Base-by-base conservation (phyloP, 2,888 invertebrate genomes). In the Netelia fuscicornis region DNA sequence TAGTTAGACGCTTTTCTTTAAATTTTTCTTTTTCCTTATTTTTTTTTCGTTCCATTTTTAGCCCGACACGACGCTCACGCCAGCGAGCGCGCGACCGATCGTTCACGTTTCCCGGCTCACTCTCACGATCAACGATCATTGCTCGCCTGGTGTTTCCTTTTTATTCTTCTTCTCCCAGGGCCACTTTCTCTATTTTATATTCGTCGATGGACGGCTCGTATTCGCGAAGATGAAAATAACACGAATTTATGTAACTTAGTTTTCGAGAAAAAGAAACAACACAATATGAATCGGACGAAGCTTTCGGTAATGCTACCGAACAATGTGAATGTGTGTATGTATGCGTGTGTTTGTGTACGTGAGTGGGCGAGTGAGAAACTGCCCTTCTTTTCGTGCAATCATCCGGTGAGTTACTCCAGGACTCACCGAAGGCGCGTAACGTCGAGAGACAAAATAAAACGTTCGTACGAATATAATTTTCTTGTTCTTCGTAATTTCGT, bases 1-100 rank as follows among this genome's bases (percentile, higher is more conserved):
- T 86, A 86, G 86, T 77, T 86, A 86, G 81, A 81, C 62, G 86
- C 84, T 81, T 81, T 71, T 58, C 44, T 67, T 64, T 74, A 67
- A 23, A 30, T 74, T 81, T 76, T 80, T 83, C 30, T 1, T 30
- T 30, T 30, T 30, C 30, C 30, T 30, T 30, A 30, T 30, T 30
- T 79, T 67, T 75, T 64, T 42, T 74, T 65, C 23, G 62, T 84
- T 81, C 52, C 37, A 80, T 58, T 58, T 67, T 81, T 72, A 77
- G 81, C 76, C 77, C 58, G 44, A 82, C 62, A 82, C 75, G 80
- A 86, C 84, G 82, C 76, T 86, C 84, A 79, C 79, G 71, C 67
- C 75, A 80, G 71, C 84, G 72, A 68, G 78, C 78, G 58, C 58
- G 72, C 81, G 84, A 82, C 75, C 71, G 78, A 56, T 81, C 75